Evolutionary conservation across 1,140 invertebrate genomes (phyloP).

Genomic region (Brachionus paranguensis): DNA sequence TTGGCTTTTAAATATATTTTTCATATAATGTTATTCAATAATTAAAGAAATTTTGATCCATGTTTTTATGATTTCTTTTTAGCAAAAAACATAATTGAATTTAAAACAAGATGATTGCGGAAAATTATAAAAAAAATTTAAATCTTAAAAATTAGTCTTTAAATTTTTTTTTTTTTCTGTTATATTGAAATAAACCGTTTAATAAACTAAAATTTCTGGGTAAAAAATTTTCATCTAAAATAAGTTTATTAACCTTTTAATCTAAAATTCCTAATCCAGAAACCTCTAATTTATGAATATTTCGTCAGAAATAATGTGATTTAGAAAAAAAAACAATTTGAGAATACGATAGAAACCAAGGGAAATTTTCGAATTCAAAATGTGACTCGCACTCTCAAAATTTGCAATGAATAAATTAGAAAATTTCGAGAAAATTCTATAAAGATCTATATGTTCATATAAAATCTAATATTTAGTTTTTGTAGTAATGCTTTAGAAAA

Average conservation of each 20-base stretch:
- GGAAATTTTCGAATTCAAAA: not conserved
- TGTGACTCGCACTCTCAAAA: not conserved
- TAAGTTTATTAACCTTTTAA: not conserved
- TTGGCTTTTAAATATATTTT: too few relatives aligned
- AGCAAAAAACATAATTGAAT: too few relatives aligned
- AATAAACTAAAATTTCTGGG: too few relatives aligned
- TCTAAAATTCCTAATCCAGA: conserved; percentile 6
- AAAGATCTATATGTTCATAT: not conserved
- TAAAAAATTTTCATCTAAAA: not conserved
- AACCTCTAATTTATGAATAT: conserved; percentile 13
- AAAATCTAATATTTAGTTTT: not conserved
- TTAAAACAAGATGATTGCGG: too few relatives aligned
- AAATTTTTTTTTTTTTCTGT: too few relatives aligned
- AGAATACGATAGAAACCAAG: not conserved
- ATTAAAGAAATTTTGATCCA: too few relatives aligned
- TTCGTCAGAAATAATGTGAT: not conserved
- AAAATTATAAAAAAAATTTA: too few relatives aligned
- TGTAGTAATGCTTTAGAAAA: not conserved
- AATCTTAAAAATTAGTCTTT: too few relatives aligned
- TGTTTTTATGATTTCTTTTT: too few relatives aligned
- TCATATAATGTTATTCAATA: too few relatives aligned
- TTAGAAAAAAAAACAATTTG: not conserved
- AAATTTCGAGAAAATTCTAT: conserved; percentile 27
- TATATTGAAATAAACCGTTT: too few relatives aligned
- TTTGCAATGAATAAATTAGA: conserved; percentile 32